Evolutionary conservation across 2,797 vertebrate species (phyloP), one percentile per base, ranked within the genome.

Genomic region (Enteromius afrohamiltoni): DNA sequence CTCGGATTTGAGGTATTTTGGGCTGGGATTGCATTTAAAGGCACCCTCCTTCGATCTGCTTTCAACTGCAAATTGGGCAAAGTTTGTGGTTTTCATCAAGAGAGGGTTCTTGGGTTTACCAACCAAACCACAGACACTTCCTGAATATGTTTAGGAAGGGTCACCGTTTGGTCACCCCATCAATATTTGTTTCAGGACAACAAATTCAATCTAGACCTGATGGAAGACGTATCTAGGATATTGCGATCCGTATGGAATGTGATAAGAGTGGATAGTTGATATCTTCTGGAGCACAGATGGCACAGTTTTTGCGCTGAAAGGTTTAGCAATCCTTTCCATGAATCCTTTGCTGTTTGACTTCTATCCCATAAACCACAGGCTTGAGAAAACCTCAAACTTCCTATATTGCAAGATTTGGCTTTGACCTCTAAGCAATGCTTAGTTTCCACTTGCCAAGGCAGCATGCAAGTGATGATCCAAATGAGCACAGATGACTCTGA

Each of bases 321-420:
- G 65, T 91, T 86, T 85, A 82, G 85, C 88, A 91, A 91, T 88
- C 90, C 73, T 88, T 85, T 86, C 88, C 87, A 88, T 86, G 89
- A 92, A 80, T 85, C 80, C 79, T n/a, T n/a, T n/a, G n/a, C 42
- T 7, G 40, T 71, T 76, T 62, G 40, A 64, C 31, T 70, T 70
- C 8, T 80, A 58, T 73, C 58, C 40, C 58, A 71, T 73, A 31
- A 86, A 21, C 31, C 58, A 55, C 34, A 70, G 47, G 45, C 64
- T 60, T 40, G 45, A 80, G 62, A 77, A 77, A 83, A 62, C 65
- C 85, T 37, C 73, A 80, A 13, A 83, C 70, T 2, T 34, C 47
- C 45, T 29, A 64, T 40, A 78, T 8, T 71, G 29, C 64, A 62
- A 31, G 51, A 34, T 74, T 78, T 73, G 14, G 34, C 55, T 55